Evolutionary conservation across 1,140 invertebrate species (phyloP).

Genomic region (Tachypleus tridentatus): DNA sequence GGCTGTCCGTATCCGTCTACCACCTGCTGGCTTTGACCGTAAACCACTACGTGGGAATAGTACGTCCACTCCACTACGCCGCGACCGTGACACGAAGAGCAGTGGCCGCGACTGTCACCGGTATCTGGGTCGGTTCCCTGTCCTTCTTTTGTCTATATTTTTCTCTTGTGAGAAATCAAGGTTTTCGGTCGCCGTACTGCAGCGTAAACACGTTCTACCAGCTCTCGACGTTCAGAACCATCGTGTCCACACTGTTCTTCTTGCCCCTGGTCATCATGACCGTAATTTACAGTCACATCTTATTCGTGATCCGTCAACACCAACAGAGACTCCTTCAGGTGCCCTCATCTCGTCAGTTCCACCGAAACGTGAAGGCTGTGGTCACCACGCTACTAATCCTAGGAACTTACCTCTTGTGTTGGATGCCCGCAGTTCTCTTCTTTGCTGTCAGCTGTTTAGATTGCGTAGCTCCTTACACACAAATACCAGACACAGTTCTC

Average conservation of each 20-base stretch:
- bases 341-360: constrained; percentile 7
- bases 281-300: constrained; percentile 46
- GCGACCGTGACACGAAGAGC: constrained; percentile 29
- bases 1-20: constrained; percentile 45
- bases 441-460: constrained; percentile 42
- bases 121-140: constrained; percentile 45
- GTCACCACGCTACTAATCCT: constrained; percentile 52
- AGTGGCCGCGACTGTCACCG: constrained; percentile 33
- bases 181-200: constrained; percentile 31
- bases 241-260: constrained; percentile 33
- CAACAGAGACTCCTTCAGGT: constrained; percentile 33
- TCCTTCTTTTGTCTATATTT: constrained; percentile 41
- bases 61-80: constrained; percentile 47
- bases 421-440: constrained; percentile 46
- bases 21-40: constrained; percentile 52
- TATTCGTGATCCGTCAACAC: constrained; percentile 42
- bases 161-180: constrained; percentile 34
- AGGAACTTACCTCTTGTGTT: constrained; percentile 49
- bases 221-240: constrained; percentile 35
- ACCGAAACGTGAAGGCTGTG: constrained; percentile 46
- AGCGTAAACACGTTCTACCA: constrained; percentile 14
- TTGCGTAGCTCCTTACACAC: constrained; percentile 29
- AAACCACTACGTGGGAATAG: constrained; percentile 53
- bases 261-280: constrained; percentile 43
- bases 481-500: constrained; percentile 8